phyloP scores from a whole-genome alignment of 2,113 vertebrate species.

The Mungos mungo region DNA sequence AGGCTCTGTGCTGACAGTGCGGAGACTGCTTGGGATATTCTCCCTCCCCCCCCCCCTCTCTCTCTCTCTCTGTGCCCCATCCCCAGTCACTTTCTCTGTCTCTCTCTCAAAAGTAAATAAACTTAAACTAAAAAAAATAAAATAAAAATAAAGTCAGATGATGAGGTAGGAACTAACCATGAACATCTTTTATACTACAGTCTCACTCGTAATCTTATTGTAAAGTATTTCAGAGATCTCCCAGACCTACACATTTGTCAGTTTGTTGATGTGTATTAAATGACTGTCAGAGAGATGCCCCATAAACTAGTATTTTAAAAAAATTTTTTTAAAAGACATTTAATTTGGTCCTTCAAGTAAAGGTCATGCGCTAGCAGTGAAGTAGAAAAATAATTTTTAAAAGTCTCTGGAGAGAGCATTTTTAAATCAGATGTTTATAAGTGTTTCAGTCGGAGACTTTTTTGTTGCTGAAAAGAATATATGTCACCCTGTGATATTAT shows the following conservation, averaged over 20 bases:
- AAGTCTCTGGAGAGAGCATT: not conserved
- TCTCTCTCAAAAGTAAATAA: too few relatives aligned
- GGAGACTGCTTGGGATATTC: too few relatives aligned
- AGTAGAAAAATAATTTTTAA: not conserved
- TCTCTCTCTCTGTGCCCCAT: too few relatives aligned
- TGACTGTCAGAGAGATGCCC: not conserved
- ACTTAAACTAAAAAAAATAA: too few relatives aligned
- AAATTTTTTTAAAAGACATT: not conserved
- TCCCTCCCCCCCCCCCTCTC: too few relatives aligned
- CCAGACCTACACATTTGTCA: not conserved
- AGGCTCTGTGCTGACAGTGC: too few relatives aligned
- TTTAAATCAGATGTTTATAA: not conserved
- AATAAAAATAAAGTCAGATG: not conserved
- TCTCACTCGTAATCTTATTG: not conserved
- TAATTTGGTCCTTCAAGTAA: not conserved
- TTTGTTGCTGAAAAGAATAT: not conserved
- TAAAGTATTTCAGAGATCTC: not conserved
- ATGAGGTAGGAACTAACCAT: not conserved
- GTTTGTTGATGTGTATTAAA: not conserved
- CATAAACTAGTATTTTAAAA: not conserved
- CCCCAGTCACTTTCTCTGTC: too few relatives aligned
- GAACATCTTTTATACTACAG: not conserved
- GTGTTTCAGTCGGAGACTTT: not conserved
- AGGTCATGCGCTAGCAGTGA: not conserved
- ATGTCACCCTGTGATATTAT: not conserved